phyloP scores from a whole-genome alignment of 2,888 invertebrate genomes.

The Ectemnius continuus region DNA sequence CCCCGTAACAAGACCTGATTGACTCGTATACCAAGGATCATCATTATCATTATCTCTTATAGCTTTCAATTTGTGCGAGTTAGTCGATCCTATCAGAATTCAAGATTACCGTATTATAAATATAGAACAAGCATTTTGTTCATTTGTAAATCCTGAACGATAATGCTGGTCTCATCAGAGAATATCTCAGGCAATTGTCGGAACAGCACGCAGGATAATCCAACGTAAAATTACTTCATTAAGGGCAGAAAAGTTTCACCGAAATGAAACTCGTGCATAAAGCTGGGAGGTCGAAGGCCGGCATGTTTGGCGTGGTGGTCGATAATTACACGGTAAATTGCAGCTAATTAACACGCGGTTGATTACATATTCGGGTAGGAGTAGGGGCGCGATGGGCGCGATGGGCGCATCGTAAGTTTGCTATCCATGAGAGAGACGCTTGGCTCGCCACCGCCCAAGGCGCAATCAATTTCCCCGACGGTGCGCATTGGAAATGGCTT shows the following conservation, averaged over 20 bases:
- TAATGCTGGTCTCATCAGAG: too few relatives aligned
- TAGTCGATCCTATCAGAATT: neutral
- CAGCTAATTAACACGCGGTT: constrained; percentile 71
- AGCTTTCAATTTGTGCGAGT: constrained; percentile 23
- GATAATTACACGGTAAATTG: constrained; percentile 73
- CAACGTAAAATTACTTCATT: constrained; percentile 35
- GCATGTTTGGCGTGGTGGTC: neutral
- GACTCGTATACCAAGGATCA: constrained; percentile 31
- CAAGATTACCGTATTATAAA: too few relatives aligned
- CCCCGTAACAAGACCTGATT: constrained; percentile 58
- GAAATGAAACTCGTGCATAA: constrained; percentile 17
- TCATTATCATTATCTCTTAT: constrained; percentile 40
- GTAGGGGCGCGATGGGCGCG: constrained; percentile 12
- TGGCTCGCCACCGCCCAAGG: constrained; percentile 55
- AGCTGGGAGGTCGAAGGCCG: neutral
- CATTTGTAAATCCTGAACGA: too few relatives aligned
- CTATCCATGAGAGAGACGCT: neutral
- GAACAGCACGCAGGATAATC: too few relatives aligned
- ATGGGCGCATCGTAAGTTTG: too few relatives aligned
- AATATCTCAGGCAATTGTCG: too few relatives aligned
- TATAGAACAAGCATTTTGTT: too few relatives aligned
- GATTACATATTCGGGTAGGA: constrained; percentile 71
- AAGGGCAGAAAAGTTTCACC: constrained; percentile 23
- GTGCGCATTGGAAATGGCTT: constrained; percentile 58
- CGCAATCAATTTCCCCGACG: constrained; percentile 67